Evolutionary conservation across 2,797 vertebrate species (phyloP).

Genomic region (Thaleichthys pacificus): DNA sequence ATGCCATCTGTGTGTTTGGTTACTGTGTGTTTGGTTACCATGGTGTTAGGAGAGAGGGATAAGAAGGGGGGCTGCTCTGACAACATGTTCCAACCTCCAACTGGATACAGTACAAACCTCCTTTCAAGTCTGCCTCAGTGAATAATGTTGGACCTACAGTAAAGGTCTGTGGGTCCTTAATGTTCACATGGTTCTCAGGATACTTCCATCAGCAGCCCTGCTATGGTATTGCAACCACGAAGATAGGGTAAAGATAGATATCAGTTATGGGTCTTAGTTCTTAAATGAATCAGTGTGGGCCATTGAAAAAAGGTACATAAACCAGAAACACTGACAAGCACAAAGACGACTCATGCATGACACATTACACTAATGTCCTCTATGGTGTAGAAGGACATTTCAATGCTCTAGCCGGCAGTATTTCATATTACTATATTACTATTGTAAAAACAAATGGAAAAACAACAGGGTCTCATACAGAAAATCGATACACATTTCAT

Average conservation of each 20-base stretch:
- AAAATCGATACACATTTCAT: constrained; percentile 43
- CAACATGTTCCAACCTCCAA: not conserved
- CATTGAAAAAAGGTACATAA: constrained; percentile 13
- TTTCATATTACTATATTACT: constrained; percentile 6
- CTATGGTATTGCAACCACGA: constrained; percentile 3
- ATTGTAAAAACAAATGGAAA: not conserved
- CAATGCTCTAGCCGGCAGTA: constrained; percentile 19
- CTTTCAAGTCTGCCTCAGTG: constrained; percentile 1
- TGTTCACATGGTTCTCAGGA: constrained; percentile 18
- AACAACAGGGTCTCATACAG: constrained; percentile 10
- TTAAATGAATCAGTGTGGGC: not conserved
- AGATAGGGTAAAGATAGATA: constrained; percentile 21
- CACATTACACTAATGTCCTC: constrained; percentile 39
- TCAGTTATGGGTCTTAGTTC: constrained; percentile 3
- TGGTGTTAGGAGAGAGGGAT: constrained; percentile 10
- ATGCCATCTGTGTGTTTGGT: constrained; percentile 21
- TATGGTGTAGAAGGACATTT: constrained; percentile 29
- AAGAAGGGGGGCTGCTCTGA: constrained; percentile 5
- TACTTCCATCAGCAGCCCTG: constrained; percentile 9
- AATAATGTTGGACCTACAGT: constrained; percentile 19
- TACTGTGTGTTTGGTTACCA: constrained; percentile 27
- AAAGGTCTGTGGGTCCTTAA: constrained; percentile 8
- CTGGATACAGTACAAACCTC: not conserved
- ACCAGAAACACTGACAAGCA: constrained; percentile 32
- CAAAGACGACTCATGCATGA: constrained; percentile 11